phyloP scores from a whole-genome alignment of 2,113 vertebrate genomes.

The Bagarius yarrelli region DNA sequence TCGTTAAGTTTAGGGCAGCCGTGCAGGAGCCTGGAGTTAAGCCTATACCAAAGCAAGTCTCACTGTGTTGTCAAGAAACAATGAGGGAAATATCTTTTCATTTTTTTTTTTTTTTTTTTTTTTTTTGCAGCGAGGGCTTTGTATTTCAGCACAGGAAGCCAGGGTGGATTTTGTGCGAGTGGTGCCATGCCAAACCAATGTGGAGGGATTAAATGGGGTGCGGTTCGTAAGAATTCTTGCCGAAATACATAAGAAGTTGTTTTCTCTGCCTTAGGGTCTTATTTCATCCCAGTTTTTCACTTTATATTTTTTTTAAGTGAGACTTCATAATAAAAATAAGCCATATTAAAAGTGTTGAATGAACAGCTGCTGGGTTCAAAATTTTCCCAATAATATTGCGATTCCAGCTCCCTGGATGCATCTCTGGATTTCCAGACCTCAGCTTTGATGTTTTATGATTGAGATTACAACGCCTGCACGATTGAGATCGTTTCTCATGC shows the following conservation, averaged over 20 bases:
- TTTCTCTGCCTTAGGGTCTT: constrained; percentile 18
- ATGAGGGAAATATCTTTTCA: constrained; percentile 11
- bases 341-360: no score
- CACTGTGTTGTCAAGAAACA: constrained; percentile 35
- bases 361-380: not conserved
- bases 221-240: constrained; percentile 10
- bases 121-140: constrained; percentile 11
- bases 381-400: no score
- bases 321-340: not conserved
- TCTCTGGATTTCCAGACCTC: not conserved
- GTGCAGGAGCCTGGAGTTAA: constrained; percentile 17
- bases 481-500: not conserved
- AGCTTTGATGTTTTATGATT: not conserved
- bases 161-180: constrained; percentile 14
- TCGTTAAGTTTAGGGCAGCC: not conserved
- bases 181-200: constrained; percentile 26
- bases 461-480: not conserved
- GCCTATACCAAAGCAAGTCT: constrained; percentile 32
- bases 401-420: no score
- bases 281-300: constrained; percentile 15
- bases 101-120: constrained; percentile 24
- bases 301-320: not conserved
- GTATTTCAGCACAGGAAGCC: constrained; percentile 41
- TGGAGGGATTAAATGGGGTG: constrained; percentile 28
- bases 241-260: constrained; percentile 11